Percentiles rank a stretch among this genome's conserved stretches.
Conservation (phyloP, 2,888 invertebrate species). For the Athalia rosae region DNA sequence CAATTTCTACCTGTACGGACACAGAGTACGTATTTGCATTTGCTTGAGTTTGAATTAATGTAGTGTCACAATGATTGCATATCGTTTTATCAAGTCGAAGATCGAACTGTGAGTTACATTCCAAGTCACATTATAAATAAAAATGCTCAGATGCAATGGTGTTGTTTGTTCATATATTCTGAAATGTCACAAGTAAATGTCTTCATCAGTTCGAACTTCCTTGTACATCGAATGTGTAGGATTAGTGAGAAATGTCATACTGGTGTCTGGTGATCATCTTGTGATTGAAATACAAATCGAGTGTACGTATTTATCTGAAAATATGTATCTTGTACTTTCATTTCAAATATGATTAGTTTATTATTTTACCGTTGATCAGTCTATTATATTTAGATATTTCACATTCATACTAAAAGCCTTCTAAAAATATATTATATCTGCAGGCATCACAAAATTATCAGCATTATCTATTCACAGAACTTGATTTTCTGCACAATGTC, state of each 20-base stretch:
- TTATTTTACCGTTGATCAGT: constrained; percentile 15
- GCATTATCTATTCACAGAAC: constrained; percentile 15
- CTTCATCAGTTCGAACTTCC: background rate
- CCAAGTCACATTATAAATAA: background rate
- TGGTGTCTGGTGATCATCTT: constrained; percentile 47
- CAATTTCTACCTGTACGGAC: background rate
- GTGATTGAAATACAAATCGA: constrained; percentile 35
- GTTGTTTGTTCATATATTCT: background rate
- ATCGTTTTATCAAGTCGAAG: constrained; percentile 13
- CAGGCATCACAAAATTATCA: constrained; percentile 22
- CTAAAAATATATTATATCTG: constrained; percentile 4
- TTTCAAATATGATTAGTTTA: constrained; percentile 32
- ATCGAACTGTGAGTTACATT: constrained; percentile 1
- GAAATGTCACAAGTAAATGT: no score
- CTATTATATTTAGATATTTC: constrained; percentile 26
- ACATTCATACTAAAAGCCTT: constrained; percentile 30
- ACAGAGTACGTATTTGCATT: constrained; percentile 27
- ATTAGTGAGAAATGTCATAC: constrained; percentile 28
- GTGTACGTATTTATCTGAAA: constrained; percentile 26
- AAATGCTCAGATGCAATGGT: background rate
- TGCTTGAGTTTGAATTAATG: constrained; percentile 19
- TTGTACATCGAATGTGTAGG: constrained; percentile 6
- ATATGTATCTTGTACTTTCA: constrained; percentile 26
- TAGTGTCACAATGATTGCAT: constrained; percentile 13
- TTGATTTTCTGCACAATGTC: background rate